Evolutionary conservation across 1,140 invertebrate genomes (phyloP).

Genomic region (Eufriesea mexicana): DNA sequence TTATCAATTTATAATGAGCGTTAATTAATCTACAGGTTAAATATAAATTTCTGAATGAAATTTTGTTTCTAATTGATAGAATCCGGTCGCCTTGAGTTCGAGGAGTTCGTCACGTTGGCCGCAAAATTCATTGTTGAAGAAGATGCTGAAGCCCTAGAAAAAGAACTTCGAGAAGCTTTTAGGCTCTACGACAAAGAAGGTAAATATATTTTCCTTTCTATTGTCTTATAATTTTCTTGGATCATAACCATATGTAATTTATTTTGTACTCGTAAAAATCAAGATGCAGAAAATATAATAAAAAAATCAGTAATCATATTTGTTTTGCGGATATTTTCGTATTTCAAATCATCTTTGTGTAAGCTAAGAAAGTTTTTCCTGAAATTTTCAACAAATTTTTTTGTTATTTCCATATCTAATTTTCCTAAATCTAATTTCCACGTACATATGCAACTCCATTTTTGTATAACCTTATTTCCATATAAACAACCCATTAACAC

Average conservation of each 20-base stretch:
- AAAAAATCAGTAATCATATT: background rate
- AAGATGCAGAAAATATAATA: background rate
- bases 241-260: background rate
- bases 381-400: too few species aligned
- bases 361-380: background rate
- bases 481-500: too few species aligned
- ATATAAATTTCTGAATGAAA: background rate
- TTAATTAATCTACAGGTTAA: background rate
- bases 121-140: conserved; percentile 97
- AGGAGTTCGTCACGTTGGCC: conserved; percentile 96
- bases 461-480: too few species aligned
- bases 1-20: background rate
- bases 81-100: conserved; percentile 96
- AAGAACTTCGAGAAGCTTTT: conserved; percentile 96
- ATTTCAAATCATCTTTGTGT: background rate
- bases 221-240: background rate
- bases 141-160: conserved; percentile 95
- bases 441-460: too few species aligned
- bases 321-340: too few species aligned
- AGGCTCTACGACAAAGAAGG: conserved; percentile 94
- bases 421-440: too few species aligned
- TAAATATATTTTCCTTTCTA: conserved; percentile 61
- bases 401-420: too few species aligned
- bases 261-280: background rate
- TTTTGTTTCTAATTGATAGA: conserved; percentile 82